Evolutionary conservation across 2,888 invertebrate genomes (phyloP).

Genomic region (Drosophila fungiperda): DNA sequence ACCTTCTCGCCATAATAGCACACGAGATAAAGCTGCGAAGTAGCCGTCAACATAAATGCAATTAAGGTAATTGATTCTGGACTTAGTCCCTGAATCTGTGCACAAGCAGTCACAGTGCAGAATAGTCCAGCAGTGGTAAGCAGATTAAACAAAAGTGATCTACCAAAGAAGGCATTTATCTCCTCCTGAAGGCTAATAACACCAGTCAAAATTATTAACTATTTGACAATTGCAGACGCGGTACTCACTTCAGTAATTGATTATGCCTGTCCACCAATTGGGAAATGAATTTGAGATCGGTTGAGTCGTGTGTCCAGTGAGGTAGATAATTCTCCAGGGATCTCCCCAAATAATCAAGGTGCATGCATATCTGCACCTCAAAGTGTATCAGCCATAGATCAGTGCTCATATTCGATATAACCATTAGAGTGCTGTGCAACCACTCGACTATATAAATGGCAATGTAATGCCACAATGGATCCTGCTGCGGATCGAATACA

Average conservation of each 20-base stretch:
- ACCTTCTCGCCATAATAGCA: conserved; percentile 55
- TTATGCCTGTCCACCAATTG: conserved; percentile 44
- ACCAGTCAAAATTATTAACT: neutral
- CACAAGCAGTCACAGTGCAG: conserved; percentile 45
- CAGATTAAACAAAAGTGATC: conserved; percentile 49
- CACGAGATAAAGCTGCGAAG: conserved; percentile 44
- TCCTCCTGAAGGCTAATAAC: conserved; percentile 49
- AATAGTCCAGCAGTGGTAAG: conserved; percentile 46
- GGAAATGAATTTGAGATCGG: conserved; percentile 40
- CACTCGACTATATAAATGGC: conserved; percentile 49
- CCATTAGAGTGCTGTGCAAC: conserved; percentile 48
- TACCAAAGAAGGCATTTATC: conserved; percentile 48
- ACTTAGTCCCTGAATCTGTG: conserved; percentile 36
- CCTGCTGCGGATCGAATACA: conserved; percentile 25
- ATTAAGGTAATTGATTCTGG: conserved; percentile 42
- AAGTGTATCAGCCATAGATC: conserved; percentile 72
- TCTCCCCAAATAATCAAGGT: conserved; percentile 65
- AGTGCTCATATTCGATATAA: conserved; percentile 43
- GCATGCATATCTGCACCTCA: conserved; percentile 75
- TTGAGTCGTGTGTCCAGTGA: conserved; percentile 16
- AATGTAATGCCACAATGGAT: conserved; percentile 45
- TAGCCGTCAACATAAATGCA: conserved; percentile 37
- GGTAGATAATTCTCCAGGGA: conserved; percentile 62
- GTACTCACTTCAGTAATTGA: conserved; percentile 30
- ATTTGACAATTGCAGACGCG: neutral